A percentile compares a stretch with the other conserved stretches of the same genome.
These are phyloP conservation scores for Homalodisca vitripennis DNA, from an alignment of 1,140 invertebrate species.

Conservation along the genomic window DNA sequence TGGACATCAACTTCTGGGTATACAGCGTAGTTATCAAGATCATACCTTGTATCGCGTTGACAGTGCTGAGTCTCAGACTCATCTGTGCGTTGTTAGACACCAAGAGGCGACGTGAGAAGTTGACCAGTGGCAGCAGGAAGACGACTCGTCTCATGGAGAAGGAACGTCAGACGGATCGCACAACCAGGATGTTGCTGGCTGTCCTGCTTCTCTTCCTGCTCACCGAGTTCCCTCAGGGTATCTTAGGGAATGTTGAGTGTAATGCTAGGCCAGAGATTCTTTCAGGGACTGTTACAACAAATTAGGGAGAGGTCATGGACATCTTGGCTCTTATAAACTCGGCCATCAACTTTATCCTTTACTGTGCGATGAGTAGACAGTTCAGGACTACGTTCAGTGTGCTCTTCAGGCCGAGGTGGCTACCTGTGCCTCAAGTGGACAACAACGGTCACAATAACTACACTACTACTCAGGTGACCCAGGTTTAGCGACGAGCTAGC, in stretches of 20 bases:
- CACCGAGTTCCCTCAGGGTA: slow-evolving; percentile 83
- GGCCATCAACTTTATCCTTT: slow-evolving; percentile 96
- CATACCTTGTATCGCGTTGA: slow-evolving; percentile 79
- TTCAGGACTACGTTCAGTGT: too few relatives aligned
- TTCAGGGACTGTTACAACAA: slow-evolving; percentile 72
- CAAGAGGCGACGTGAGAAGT: too few relatives aligned
- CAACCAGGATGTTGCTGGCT: too few relatives aligned
- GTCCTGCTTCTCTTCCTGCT: too few relatives aligned
- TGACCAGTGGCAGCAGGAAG: too few relatives aligned
- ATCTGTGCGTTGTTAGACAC: slow-evolving; percentile 75
- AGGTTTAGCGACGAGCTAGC: too few relatives aligned
- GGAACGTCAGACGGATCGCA: slow-evolving; percentile 78
- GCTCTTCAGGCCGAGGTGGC: too few relatives aligned
- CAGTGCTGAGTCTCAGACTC: slow-evolving; percentile 73
- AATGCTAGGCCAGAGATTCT: slow-evolving; percentile 68
- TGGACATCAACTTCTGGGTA: too few relatives aligned
- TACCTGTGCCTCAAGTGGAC: too few relatives aligned
- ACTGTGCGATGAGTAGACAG: too few relatives aligned
- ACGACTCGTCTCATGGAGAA: slow-evolving; percentile 56
- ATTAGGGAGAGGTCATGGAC: slow-evolving; percentile 81
- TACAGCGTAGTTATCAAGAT: slow-evolving; percentile 83
- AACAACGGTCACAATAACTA: too few relatives aligned
- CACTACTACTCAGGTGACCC: too few relatives aligned
- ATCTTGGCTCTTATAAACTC: slow-evolving; percentile 93
- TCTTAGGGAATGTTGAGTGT: slow-evolving; percentile 78